A percentile compares a stretch with the other conserved stretches of the same genome.
Conservation (phyloP, 2,113 vertebrate genomes). For the Eretmochelys imbricata region DNA sequence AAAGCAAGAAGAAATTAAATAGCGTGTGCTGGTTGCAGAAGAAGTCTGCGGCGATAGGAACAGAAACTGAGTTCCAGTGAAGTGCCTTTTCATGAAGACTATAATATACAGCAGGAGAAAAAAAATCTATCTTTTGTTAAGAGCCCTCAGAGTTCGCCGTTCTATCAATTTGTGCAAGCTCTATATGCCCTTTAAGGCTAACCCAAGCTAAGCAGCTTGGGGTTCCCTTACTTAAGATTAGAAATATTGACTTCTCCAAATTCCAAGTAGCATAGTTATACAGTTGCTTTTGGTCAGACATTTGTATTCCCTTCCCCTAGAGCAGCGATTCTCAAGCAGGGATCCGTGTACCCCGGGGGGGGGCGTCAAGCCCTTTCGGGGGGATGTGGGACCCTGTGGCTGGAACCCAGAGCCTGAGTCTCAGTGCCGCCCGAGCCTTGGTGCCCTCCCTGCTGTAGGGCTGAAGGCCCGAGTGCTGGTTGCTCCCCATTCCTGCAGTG, state of each 20-base stretch:
- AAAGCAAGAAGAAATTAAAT: neutral
- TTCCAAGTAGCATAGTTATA: neutral
- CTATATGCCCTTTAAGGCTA: no score
- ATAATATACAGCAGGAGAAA: neutral
- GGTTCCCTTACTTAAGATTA: neutral
- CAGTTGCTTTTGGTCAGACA: neutral
- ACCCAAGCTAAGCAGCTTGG: neutral
- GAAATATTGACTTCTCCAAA: neutral
- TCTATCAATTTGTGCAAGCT: neutral
- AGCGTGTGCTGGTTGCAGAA: neutral
- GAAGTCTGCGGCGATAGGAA: neutral
- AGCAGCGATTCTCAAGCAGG: no score
- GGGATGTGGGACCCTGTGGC: no score
- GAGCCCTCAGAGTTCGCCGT: neutral
- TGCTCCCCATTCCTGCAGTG: no score
- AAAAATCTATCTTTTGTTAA: neutral
- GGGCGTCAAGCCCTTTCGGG: no score
- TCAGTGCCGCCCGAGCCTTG: no score
- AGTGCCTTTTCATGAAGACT: neutral
- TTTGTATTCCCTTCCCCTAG: neutral
- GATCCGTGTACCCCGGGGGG: no score
- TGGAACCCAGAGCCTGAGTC: no score
- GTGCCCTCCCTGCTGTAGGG: no score
- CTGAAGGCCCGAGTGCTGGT: no score
- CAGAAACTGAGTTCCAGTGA: neutral